A percentile compares a stretch with the other conserved stretches of the same genome.
Evolutionary conservation across 2,797 vertebrate species (phyloP).

Genomic region (Oophaga sylvatica): DNA sequence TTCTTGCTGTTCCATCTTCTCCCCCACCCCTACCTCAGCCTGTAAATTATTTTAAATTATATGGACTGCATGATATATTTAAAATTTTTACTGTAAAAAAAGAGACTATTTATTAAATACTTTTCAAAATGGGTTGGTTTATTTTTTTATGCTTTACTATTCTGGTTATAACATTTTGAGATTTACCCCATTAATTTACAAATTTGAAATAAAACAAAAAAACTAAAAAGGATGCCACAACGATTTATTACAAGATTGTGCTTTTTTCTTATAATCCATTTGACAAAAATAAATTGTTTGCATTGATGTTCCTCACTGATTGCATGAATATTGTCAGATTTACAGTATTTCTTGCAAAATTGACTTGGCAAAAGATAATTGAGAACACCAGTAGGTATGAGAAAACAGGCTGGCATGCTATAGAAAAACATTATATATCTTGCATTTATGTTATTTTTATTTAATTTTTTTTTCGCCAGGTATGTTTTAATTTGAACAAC

Average conservation of each 20-base stretch:
- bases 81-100: slow-evolving; percentile 95
- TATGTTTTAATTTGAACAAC: no score
- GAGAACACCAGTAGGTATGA: no score
- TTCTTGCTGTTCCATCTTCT: slow-evolving; percentile 51
- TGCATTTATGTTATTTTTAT: no score
- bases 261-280: neutral
- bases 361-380: no score
- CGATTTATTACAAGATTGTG: neutral
- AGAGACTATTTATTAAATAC: slow-evolving; percentile 98
- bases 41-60: slow-evolving; percentile 96
- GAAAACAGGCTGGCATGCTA: no score
- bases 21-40: slow-evolving; percentile 86
- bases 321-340: no score
- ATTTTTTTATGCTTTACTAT: neutral
- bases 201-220: neutral
- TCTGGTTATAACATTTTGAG: neutral
- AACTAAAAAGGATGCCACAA: neutral
- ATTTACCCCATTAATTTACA: neutral
- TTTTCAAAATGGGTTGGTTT: slow-evolving; percentile 76
- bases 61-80: slow-evolving; percentile 95
- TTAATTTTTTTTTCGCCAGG: no score
- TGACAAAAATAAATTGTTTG: neutral
- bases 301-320: neutral
- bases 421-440: no score
- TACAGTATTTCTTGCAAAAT: no score